Evolutionary conservation across 2,113 vertebrate species (phyloP), one percentile per base, ranked within the genome.

Genomic region (Scomber colias): DNA sequence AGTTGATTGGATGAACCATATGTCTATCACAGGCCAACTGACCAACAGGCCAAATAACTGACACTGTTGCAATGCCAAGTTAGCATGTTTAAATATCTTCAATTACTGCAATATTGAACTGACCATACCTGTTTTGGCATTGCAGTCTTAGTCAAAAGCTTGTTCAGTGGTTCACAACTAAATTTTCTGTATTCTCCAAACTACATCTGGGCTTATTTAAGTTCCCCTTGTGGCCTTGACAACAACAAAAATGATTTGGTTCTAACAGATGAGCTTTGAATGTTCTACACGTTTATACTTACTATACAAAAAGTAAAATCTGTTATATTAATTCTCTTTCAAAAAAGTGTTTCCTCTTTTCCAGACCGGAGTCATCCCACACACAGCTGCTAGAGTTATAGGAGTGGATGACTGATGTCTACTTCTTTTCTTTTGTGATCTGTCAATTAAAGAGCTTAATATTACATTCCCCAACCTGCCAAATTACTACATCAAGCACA

Each of bases 351-450:
- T 81, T 77, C 71, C 59, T 54, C 5, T 74, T 31, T 24, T 62
- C 66, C 67, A 44, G 17, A 87, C 16, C 54, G 3, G 50, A 71
- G 84, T 74, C 74, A 74, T 65, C 77, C 79, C 67, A 82, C 78
- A 75, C 73, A 77, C 82, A 87, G 67, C 85, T 85, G 85, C 71
- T 75, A 15, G 21, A 72, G 68, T 19, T 64, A 84, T 40, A 67
- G 8, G 3, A 80, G 48, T 44, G 44, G 54, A 64, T 35, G 59
- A 82, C 1, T 61, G 75, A 71, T 60, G 46, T 16, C 8, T 48
- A 11, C 2, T 10, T 66, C 24, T 65, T 48, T 75, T 78, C 46
- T 44, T 49, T 40, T 3, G 31, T 53, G 24, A 74, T 53, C 16
- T 53, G n/a, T 53, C 0, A 69, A 24, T 50, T 54, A 9, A 67